Percentiles rank a stretch among this genome's conserved stretches.
These are phyloP conservation scores for Paralichthys olivaceus DNA, from an alignment of 2,113 vertebrate genomes.

Conservation along the genomic window DNA sequence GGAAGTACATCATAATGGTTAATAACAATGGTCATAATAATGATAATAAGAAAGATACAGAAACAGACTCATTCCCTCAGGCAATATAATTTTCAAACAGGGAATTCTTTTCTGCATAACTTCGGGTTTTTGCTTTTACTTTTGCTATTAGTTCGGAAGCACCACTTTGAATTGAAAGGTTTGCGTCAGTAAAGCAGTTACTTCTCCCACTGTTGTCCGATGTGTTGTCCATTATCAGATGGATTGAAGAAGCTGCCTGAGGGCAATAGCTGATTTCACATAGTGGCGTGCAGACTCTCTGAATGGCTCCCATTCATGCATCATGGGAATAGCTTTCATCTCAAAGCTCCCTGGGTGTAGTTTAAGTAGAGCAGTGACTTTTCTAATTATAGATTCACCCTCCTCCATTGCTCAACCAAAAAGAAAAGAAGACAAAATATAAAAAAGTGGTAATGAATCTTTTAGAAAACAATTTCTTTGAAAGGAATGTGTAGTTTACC, in stretches of 20 bases:
- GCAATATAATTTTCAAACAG: too few species aligned
- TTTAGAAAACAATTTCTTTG: too few species aligned
- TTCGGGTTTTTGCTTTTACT: background rate
- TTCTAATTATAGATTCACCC: background rate
- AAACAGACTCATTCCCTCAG: too few species aligned
- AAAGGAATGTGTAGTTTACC: background rate
- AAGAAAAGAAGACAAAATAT: background rate
- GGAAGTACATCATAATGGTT: too few species aligned
- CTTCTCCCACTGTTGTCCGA: background rate
- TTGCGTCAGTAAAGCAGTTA: too few species aligned
- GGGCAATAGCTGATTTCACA: background rate
- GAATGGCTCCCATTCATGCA: background rate
- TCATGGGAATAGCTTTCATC: conserved; percentile 2
- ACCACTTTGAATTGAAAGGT: background rate
- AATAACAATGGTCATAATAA: too few species aligned
- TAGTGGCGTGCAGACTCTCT: background rate
- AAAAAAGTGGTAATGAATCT: background rate
- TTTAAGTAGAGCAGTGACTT: background rate
- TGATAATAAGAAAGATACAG: too few species aligned
- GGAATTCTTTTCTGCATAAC: background rate
- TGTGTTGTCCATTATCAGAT: background rate
- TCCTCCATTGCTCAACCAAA: background rate
- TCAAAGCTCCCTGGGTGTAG: conserved; percentile 1
- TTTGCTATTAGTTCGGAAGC: background rate
- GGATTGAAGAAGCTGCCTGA: background rate